These are phyloP conservation scores for Tetrapedia diversipes DNA, from an alignment of 2,888 invertebrate species.

Conservation along the genomic window DNA sequence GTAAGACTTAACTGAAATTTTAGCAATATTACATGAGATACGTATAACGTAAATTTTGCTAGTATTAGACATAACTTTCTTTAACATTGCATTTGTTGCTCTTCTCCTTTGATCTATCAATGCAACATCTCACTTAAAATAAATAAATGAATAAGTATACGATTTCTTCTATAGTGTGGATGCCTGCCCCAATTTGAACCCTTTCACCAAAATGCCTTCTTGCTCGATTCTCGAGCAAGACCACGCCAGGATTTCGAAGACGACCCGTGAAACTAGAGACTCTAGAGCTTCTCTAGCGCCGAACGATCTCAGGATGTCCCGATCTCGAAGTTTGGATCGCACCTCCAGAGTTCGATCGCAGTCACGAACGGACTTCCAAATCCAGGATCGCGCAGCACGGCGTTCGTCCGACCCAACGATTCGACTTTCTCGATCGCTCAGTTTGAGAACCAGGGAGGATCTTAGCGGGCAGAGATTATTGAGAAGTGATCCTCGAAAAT, in stretches of 20 bases:
- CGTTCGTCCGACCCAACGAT: conserved; percentile 23
- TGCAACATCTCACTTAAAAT: no score
- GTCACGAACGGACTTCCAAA: conserved; percentile 2
- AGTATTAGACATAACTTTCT: no score
- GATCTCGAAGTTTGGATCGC: conserved; percentile 48
- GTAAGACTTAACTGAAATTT: conserved; percentile 70
- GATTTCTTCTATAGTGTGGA: conserved; percentile 70
- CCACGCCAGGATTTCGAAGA: conserved; percentile 5
- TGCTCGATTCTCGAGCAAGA: conserved; percentile 17
- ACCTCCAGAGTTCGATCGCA: conserved; percentile 16
- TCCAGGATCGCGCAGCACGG: conserved; percentile 19
- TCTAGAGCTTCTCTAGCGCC: neutral
- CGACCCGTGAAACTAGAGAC: neutral
- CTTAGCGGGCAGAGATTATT: neutral
- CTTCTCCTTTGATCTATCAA: no score
- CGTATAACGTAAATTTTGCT: no score
- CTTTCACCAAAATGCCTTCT: conserved; percentile 50
- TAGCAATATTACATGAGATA: no score
- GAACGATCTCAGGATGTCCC: conserved; percentile 12
- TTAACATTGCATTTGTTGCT: no score
- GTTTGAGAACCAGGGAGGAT: neutral
- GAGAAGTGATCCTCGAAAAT: conserved; percentile 11
- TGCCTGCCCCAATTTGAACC: conserved; percentile 75
- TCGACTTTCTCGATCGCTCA: conserved; percentile 37
- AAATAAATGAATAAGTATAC: no score